A percentile compares a stretch with the other conserved stretches of the same genome.
phyloP scores from a whole-genome alignment of 2,113 vertebrate genomes.

The Tretioscincus oriximinensis region DNA sequence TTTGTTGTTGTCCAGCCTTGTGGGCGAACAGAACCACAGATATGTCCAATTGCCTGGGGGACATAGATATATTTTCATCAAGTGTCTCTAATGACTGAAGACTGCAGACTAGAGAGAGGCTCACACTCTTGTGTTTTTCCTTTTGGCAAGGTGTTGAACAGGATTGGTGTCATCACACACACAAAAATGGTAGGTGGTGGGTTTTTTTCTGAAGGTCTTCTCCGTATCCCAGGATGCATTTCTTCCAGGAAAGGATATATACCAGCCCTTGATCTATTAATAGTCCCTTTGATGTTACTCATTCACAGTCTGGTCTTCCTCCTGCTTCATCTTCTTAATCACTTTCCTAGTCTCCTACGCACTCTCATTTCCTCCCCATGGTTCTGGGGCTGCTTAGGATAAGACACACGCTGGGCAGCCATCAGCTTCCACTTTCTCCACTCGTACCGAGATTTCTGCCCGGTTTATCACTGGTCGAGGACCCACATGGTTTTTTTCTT shows the following conservation, averaged over 20 bases:
- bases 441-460: background rate
- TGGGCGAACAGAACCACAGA: too few relatives aligned
- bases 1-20: background rate
- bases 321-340: conserved; percentile 29
- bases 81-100: background rate
- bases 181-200: too few relatives aligned
- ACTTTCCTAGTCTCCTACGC: conserved; percentile 41
- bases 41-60: too few relatives aligned
- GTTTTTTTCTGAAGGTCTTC: background rate
- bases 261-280: background rate
- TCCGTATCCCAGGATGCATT: background rate
- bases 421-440: background rate
- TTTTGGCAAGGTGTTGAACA: too few relatives aligned
- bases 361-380: conserved; percentile 8
- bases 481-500: background rate
- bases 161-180: too few relatives aligned
- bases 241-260: conserved; percentile 12
- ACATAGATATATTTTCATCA: too few relatives aligned
- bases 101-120: background rate
- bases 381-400: background rate
- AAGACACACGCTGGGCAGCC: background rate
- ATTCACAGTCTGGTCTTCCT: conserved; percentile 28
- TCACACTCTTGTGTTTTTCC: background rate
- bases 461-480: background rate
- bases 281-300: background rate